Evolutionary conservation across 1,140 invertebrate genomes (phyloP).

Genomic region (Macrobrachium rosenbergii): DNA sequence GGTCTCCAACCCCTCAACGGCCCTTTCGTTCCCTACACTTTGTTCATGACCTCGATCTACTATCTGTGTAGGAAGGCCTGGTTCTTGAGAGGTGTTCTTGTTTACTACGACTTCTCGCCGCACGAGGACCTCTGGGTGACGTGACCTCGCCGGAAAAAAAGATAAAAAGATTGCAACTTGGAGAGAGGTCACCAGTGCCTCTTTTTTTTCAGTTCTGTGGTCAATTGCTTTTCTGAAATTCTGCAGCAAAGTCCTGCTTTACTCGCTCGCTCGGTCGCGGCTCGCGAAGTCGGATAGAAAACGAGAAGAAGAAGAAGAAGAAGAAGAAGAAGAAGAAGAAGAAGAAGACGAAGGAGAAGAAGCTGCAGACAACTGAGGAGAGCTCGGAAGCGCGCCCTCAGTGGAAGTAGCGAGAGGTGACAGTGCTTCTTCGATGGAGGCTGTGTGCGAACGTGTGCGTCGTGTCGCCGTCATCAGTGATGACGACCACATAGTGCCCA

Average conservation of each 20-base stretch:
- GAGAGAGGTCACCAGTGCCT: neutral
- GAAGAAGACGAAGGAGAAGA: neutral
- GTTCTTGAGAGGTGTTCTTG: neutral
- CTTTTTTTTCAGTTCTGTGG: no score
- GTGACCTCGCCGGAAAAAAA: slow-evolving; percentile 10
- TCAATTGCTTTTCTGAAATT: no score
- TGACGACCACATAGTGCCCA: slow-evolving; percentile 54
- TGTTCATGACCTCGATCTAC: slow-evolving; percentile 42
- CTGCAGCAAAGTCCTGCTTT: no score
- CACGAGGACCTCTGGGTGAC: slow-evolving; percentile 48
- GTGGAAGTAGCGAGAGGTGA: neutral
- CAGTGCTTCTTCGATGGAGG: slow-evolving; percentile 39
- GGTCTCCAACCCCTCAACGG: neutral
- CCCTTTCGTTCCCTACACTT: neutral
- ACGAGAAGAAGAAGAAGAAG: no score
- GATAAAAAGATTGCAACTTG: neutral
- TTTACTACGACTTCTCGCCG: slow-evolving; percentile 21
- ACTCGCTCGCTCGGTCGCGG: no score
- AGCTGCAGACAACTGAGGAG: neutral
- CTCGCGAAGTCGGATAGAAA: no score
- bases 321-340: neutral
- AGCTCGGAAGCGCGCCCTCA: neutral
- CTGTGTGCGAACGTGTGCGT: slow-evolving; percentile 51
- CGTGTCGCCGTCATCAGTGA: slow-evolving; percentile 59
- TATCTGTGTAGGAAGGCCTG: neutral